Conservation (phyloP, 2,113 vertebrate genomes). For the Colinus virginianus region DNA sequence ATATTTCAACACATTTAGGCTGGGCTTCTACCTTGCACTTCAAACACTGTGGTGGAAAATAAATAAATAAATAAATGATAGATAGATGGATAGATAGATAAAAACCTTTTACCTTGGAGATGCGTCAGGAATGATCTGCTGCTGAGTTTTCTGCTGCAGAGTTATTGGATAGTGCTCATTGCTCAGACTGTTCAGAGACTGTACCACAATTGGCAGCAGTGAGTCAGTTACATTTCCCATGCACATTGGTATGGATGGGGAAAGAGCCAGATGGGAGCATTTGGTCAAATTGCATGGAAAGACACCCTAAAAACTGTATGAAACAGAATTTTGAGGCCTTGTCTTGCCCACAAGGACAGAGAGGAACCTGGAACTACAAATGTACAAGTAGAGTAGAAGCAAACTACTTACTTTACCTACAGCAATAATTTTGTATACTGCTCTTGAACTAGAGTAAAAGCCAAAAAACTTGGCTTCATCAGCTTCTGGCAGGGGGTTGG, state of each 20-base stretch:
- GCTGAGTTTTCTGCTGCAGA: neutral
- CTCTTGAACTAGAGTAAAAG: neutral
- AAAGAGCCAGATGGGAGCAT: neutral
- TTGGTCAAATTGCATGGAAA: neutral
- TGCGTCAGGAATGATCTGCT: neutral
- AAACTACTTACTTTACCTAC: neutral
- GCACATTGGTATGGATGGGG: neutral
- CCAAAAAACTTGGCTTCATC: neutral
- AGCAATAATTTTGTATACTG: neutral
- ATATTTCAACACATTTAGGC: neutral
- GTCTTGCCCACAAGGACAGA: neutral
- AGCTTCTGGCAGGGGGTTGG: neutral
- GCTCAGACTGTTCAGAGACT: neutral
- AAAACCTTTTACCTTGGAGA: neutral
- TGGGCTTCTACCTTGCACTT: neutral
- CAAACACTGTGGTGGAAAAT: neutral
- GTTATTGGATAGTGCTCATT: neutral
- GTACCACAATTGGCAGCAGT: neutral
- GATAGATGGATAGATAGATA: neutral
- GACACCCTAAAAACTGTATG: neutral
- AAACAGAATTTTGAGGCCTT: neutral
- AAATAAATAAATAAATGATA: neutral
- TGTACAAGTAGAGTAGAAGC: neutral
- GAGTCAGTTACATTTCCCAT: neutral
- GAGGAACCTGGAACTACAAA: neutral